Evolutionary conservation across 2,888 invertebrate genomes (phyloP).

Genomic region (Ommatoiulus sabulosus): DNA sequence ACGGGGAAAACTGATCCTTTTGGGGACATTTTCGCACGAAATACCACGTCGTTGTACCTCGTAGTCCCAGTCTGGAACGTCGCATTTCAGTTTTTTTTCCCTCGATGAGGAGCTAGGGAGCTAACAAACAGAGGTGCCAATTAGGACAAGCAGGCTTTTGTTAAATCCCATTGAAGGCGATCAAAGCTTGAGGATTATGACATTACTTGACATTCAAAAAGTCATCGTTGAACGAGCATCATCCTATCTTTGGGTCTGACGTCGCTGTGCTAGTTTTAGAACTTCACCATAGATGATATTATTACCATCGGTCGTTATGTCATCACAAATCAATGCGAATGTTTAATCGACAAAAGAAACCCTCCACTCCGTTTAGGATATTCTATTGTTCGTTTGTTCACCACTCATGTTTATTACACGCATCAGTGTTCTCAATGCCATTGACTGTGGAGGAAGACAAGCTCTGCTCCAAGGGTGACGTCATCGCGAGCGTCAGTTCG

Average conservation of each 20-base stretch:
- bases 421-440: neutral
- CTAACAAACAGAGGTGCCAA: neutral
- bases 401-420: neutral
- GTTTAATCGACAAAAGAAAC: too few species aligned
- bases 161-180: too few species aligned
- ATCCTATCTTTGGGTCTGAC: too few species aligned
- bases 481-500: neutral
- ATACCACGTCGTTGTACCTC: constrained; percentile 7
- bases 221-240: too few species aligned
- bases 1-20: neutral
- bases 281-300: too few species aligned
- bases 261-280: too few species aligned
- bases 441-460: neutral
- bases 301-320: too few species aligned
- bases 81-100: neutral
- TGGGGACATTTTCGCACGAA: constrained; percentile 26
- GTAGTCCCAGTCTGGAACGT: neutral
- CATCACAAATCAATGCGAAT: too few species aligned
- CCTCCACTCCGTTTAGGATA: too few species aligned
- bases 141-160: neutral
- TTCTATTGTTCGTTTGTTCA: neutral
- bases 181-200: too few species aligned
- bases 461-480: neutral
- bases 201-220: too few species aligned
- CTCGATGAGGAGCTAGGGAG: neutral